A percentile compares a stretch with the other conserved stretches of the same genome.
Conservation (phyloP, 2,113 vertebrate genomes). For the Setophaga petechia region DNA sequence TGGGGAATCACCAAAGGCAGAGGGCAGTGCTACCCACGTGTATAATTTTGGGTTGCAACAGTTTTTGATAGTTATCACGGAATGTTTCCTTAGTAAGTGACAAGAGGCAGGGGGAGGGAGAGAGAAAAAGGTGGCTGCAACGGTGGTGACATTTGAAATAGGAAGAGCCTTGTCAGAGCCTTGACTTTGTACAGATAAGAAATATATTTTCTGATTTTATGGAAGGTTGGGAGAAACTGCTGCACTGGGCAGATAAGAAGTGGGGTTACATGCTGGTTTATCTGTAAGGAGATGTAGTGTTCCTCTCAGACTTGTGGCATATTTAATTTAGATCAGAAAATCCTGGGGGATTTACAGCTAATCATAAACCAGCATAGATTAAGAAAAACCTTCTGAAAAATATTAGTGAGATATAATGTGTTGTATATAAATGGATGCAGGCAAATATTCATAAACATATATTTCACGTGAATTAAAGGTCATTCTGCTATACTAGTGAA, state of each 20-base stretch:
- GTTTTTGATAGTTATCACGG: background rate
- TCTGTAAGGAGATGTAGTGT: conserved; percentile 31
- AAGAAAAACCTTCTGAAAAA: conserved; percentile 30
- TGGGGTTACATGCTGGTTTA: conserved; percentile 43
- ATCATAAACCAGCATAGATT: conserved; percentile 41
- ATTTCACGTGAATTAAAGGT: conserved; percentile 17
- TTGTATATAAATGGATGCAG: background rate
- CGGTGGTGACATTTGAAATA: conserved; percentile 53
- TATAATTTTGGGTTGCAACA: background rate
- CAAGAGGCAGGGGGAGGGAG: background rate
- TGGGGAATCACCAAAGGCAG: background rate
- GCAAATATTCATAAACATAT: background rate
- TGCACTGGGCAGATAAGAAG: conserved; percentile 61
- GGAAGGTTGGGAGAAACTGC: conserved; percentile 32
- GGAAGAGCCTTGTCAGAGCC: conserved; percentile 40
- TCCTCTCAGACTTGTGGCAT: conserved; percentile 24
- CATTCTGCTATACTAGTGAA: background rate
- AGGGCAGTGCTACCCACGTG: background rate
- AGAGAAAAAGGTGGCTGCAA: background rate
- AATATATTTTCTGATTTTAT: conserved; percentile 51
- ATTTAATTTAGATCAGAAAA: conserved; percentile 62
- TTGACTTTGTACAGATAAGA: conserved; percentile 57
- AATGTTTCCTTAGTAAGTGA: conserved; percentile 1
- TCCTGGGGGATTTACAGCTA: conserved; percentile 49
- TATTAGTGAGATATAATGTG: background rate